Base-by-base conservation (phyloP, 2,797 vertebrate genomes). In the Decapterus maruadsi region DNA sequence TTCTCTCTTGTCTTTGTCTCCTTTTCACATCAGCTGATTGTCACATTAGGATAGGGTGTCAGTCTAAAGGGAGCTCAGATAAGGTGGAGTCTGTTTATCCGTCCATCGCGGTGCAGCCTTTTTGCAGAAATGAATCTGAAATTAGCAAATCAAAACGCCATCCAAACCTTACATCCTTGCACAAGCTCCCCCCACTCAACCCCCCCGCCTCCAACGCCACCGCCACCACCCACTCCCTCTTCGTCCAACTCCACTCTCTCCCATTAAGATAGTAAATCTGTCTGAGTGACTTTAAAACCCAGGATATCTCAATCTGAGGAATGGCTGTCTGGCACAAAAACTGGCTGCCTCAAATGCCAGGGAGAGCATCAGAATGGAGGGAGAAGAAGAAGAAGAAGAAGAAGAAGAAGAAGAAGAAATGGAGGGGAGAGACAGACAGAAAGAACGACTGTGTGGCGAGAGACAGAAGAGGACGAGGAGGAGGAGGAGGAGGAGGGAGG, bases 291-390 rank as follows among this genome's bases (percentile, higher is more conserved):
- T 94, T 93, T 92, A 91, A 94, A 94, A 90, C 84, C 76, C 78
- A 68, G 82, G 88, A 90, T 90, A 90, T 93, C 91, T 92, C 92
- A 94, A 90, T 93, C 86, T 91, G 78, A 93, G 81, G 80, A 92
- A 94, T 92, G 90, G 92, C 84, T 78, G 81, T 90, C 90, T 95
- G 94, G 94, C 93, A 93, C 85, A 77, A 75, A 89, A 84, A 26
- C 60, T 29, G 70, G 60, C 75, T 45, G 43, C 74, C 55, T 81
- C 63, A 77, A 89, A 88, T 82, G 90, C 90, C 89, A 91, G 87
- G 51, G 72, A 88, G 74, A 89, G 85, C 81, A 81, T 83, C 67
- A 55, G 61, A 78, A 71, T 36, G 53, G 73, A 42, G 69, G 68
- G 77, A 71, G 79, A 6, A 69, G 72, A 74, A 55, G 12, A 63